A percentile compares a stretch with the other conserved stretches of the same genome.
Evolutionary conservation across 35 echinoderm and acorn worm genomes (phyloP).

Genomic region (Apostichopus japonicus): DNA sequence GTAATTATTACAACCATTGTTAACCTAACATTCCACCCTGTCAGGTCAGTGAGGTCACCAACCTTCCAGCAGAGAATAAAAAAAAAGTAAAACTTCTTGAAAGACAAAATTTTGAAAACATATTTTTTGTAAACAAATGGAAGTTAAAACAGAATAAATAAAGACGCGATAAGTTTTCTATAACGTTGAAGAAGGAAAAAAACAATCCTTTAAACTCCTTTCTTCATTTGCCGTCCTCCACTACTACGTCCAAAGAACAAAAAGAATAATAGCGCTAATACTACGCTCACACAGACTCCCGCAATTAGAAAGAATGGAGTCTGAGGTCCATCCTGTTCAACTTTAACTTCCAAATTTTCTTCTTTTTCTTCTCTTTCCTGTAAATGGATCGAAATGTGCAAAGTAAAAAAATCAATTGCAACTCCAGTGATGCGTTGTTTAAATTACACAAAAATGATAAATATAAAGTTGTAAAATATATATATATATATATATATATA

Average conservation of each 20-base stretch:
- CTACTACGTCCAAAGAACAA: constrained; percentile 19
- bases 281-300: background rate
- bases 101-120: too few relatives aligned
- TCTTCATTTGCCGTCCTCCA: constrained; percentile 34
- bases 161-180: background rate
- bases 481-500: too few relatives aligned
- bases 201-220: constrained; percentile 2
- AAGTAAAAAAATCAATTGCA: background rate
- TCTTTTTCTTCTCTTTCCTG: background rate
- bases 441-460: background rate
- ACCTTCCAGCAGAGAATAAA: too few relatives aligned
- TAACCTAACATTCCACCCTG: too few relatives aligned
- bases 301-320: constrained; percentile 4
- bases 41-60: too few relatives aligned
- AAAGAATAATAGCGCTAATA: constrained; percentile 20
- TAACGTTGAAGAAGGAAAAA: background rate
- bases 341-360: background rate
- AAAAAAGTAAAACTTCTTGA: too few relatives aligned
- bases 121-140: background rate
- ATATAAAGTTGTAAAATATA: too few relatives aligned
- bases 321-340: background rate
- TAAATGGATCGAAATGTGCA: constrained; percentile 22
- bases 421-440: background rate
- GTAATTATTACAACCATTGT: too few relatives aligned
- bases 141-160: background rate